Conservation (phyloP, 2,113 vertebrate genomes). For the Lasiurus borealis region DNA sequence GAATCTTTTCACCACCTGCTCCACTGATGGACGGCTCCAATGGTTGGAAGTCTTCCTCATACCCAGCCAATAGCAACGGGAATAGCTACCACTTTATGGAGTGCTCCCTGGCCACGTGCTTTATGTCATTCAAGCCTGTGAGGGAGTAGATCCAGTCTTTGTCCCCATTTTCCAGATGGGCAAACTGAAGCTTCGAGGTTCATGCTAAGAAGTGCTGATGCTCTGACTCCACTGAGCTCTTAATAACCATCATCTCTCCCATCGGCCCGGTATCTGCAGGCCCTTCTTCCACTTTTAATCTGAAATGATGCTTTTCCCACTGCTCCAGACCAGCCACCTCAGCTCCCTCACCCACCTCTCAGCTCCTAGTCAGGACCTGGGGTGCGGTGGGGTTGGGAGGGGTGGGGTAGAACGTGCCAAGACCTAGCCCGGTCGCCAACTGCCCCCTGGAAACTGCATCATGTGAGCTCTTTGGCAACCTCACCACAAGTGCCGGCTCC, state of each 20-base stretch:
- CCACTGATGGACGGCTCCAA: background rate
- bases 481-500: background rate
- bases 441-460: background rate
- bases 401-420: background rate
- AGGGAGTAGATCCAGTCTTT: rapidly evolving
- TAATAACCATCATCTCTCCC: background rate
- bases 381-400: background rate
- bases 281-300: background rate
- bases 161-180: background rate
- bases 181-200: background rate
- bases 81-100: too few species aligned
- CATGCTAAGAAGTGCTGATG: background rate
- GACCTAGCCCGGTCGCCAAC: background rate
- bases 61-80: background rate
- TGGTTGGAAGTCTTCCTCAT: background rate
- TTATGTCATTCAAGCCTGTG: background rate
- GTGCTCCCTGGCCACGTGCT: too few species aligned
- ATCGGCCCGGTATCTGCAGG: too few species aligned
- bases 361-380: background rate
- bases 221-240: background rate
- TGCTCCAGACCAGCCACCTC: background rate
- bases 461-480: background rate
- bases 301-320: background rate
- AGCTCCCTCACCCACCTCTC: background rate
- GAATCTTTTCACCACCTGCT: too few species aligned